These are phyloP conservation scores for Xenopus laevis DNA, from an alignment of 2,113 vertebrate species.

Conservation along the genomic window DNA sequence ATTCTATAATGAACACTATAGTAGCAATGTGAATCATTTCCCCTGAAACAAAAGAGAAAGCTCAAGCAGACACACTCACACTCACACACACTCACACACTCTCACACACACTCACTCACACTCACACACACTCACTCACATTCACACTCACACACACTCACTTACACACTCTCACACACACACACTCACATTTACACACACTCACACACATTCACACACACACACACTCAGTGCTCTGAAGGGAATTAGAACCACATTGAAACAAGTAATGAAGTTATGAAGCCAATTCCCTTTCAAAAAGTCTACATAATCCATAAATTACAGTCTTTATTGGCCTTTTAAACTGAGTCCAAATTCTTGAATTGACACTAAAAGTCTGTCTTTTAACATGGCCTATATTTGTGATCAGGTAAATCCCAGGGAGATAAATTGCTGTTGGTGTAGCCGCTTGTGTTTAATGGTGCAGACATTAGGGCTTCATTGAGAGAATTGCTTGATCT, in stretches of 20 bases:
- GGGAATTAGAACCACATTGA: slow-evolving; percentile 41
- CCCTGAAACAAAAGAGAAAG: too few species aligned
- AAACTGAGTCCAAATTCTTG: slow-evolving; percentile 35
- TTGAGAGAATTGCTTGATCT: slow-evolving; percentile 22
- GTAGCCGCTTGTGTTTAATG: slow-evolving; percentile 28
- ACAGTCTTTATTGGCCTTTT: slow-evolving; percentile 30
- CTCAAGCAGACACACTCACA: too few species aligned
- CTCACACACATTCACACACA: too few species aligned
- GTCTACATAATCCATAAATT: slow-evolving; percentile 38
- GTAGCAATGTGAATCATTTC: too few species aligned
- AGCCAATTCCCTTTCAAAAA: slow-evolving; percentile 32
- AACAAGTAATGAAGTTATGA: slow-evolving; percentile 26
- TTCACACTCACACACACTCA: too few species aligned
- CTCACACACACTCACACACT: too few species aligned
- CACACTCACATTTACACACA: too few species aligned
- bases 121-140: too few species aligned
- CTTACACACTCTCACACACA: too few species aligned
- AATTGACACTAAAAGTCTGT: slow-evolving; percentile 41
- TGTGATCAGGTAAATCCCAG: slow-evolving; percentile 38
- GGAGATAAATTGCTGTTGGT: slow-evolving; percentile 31
- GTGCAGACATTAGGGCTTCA: slow-evolving; percentile 37
- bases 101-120: too few species aligned
- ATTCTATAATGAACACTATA: too few species aligned
- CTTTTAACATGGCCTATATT: slow-evolving; percentile 41
- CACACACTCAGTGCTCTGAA: neutral